These are phyloP conservation scores for Dysidea cf. avara DNA, from an alignment of 37 sponge, comb jelly and placozoan genomes.

Conservation along the genomic window DNA sequence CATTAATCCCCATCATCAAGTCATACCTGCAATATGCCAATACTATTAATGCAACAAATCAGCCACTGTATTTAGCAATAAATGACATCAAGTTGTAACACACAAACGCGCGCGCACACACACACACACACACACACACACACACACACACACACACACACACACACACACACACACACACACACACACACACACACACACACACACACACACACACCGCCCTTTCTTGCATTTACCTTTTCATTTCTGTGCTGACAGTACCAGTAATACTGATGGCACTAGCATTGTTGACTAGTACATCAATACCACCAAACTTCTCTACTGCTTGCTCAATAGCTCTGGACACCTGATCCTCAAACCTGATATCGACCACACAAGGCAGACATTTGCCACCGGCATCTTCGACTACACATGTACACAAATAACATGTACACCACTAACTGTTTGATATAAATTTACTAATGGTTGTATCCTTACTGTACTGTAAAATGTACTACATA, in stretches of 20 bases:
- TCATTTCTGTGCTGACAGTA: conserved; percentile 90
- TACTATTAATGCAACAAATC: not conserved
- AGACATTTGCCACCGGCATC: conserved; percentile 91
- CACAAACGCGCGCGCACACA: no score
- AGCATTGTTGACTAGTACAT: conserved; percentile 96
- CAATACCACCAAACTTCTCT: conserved; percentile 95
- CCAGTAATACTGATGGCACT: conserved; percentile 96
- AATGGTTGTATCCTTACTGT: no score
- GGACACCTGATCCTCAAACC: conserved; percentile 80
- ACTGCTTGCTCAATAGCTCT: conserved; percentile 83
- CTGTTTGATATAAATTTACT: no score
- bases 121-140: no score
- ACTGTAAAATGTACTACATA: no score
- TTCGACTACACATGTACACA: no score
- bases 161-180: no score
- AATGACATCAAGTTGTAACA: no score
- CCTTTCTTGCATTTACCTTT: conserved; percentile 79
- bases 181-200: not conserved
- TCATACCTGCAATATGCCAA: conserved; percentile 74
- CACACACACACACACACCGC: no score
- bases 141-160: no score
- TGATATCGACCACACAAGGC: conserved; percentile 91
- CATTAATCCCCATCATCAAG: conserved; percentile 95
- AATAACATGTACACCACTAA: no score
- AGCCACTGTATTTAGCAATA: not conserved